Evolutionary conservation across 92 coral and sea anemone genomes (phyloP).

Genomic region (Heliopora coerulea): DNA sequence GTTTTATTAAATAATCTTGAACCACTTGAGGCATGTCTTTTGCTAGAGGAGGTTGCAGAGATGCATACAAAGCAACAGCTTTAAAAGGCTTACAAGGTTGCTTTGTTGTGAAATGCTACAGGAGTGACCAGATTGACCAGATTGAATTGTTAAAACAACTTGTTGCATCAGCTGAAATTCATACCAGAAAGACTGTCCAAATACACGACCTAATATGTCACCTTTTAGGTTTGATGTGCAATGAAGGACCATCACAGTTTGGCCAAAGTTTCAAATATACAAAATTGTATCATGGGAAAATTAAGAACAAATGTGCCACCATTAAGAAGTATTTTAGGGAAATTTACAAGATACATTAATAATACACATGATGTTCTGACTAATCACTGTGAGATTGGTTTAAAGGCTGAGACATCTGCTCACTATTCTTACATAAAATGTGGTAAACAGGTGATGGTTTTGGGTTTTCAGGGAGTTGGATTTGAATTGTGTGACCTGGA

Average conservation of each 20-base stretch:
- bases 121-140: slow-evolving; percentile 47
- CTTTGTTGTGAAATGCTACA: slow-evolving; percentile 56
- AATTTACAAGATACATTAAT: slow-evolving; percentile 44
- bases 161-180: slow-evolving; percentile 39
- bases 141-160: slow-evolving; percentile 30
- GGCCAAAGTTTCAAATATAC: slow-evolving; percentile 64
- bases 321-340: slow-evolving; percentile 45
- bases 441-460: slow-evolving; percentile 45
- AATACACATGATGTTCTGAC: slow-evolving; percentile 41
- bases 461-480: slow-evolving; percentile 59
- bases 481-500: slow-evolving; percentile 52
- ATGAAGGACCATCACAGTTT: slow-evolving; percentile 54
- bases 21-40: too few relatives aligned
- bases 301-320: slow-evolving; percentile 61
- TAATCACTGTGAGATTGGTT: not conserved
- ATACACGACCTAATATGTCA: slow-evolving; percentile 64
- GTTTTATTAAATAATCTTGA: too few relatives aligned
- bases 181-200: slow-evolving; percentile 61
- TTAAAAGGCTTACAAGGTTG: slow-evolving; percentile 51
- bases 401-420: not conserved
- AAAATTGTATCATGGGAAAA: slow-evolving; percentile 52
- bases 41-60: slow-evolving; percentile 56
- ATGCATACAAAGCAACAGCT: slow-evolving; percentile 52
- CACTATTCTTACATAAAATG: not conserved
- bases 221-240: slow-evolving; percentile 50